Evolutionary conservation across 2,888 invertebrate genomes (phyloP).

Genomic region (Pristionchus maxplancki): DNA sequence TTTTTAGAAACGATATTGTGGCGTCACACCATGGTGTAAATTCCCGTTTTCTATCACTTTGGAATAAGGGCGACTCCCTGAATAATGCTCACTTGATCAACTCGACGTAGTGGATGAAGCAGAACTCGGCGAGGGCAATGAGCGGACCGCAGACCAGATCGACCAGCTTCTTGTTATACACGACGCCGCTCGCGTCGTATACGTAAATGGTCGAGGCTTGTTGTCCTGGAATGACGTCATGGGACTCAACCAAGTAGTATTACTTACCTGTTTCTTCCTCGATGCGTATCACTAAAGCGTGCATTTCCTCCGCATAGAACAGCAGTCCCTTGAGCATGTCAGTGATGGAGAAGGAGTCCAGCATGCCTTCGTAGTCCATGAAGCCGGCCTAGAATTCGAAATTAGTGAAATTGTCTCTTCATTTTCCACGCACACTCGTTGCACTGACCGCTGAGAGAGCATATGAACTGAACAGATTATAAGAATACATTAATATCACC

Average conservation of each 20-base stretch:
- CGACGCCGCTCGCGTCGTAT: conserved; percentile 61
- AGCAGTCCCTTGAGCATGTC: conserved; percentile 58
- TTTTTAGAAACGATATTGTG: too few species aligned
- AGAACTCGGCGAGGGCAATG: conserved; percentile 69
- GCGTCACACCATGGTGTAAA: too few species aligned
- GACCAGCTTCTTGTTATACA: conserved; percentile 15
- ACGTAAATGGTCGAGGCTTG: conserved; percentile 73
- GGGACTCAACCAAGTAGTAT: too few species aligned
- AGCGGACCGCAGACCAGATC: conserved; percentile 58
- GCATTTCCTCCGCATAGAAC: conserved; percentile 65
- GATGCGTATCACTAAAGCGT: conserved; percentile 67
- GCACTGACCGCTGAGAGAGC: not conserved
- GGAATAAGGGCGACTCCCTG: too few species aligned
- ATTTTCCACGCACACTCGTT: too few species aligned
- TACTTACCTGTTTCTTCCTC: conserved; percentile 67
- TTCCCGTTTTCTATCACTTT: too few species aligned
- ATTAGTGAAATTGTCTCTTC: not conserved
- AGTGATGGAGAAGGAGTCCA: conserved; percentile 65
- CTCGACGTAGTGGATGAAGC: conserved; percentile 74
- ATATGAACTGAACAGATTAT: too few species aligned
- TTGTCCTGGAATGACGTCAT: conserved; percentile 58
- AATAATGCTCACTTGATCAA: conserved; percentile 67
- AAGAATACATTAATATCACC: conserved; percentile 52
- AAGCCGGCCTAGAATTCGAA: conserved; percentile 62
- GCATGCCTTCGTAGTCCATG: conserved; percentile 72